Conservation (phyloP, 2,113 vertebrate genomes). For the Muntiacus reevesi region DNA sequence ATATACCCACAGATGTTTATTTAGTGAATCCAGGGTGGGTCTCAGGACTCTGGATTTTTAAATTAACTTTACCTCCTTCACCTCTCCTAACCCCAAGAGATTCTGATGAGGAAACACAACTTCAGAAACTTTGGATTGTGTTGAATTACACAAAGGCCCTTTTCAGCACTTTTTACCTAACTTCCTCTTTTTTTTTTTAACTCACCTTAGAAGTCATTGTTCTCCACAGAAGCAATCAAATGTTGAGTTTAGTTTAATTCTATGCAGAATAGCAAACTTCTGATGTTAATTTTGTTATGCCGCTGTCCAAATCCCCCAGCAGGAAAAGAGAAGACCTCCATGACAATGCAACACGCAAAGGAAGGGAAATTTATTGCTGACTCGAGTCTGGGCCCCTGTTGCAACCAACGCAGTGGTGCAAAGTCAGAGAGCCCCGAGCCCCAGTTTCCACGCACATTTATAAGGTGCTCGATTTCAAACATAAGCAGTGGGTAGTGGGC, state of each 20-base stretch:
- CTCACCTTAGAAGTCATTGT: background rate
- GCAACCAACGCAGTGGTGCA: too few species aligned
- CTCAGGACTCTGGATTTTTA: background rate
- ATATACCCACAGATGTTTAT: background rate
- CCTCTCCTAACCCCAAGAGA: background rate
- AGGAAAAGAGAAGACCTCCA: too few species aligned
- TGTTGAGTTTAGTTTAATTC: background rate
- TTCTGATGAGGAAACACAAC: background rate
- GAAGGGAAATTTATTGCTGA: too few species aligned
- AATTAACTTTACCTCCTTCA: background rate
- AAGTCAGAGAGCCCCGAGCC: too few species aligned
- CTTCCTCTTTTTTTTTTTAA: background rate
- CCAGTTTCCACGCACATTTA: too few species aligned
- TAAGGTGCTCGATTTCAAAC: too few species aligned
- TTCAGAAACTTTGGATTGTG: background rate
- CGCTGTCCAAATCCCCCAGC: too few species aligned
- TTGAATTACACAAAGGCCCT: background rate
- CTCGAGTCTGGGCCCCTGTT: too few species aligned
- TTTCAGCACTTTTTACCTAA: background rate
- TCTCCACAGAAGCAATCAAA: background rate
- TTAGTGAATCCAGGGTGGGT: background rate
- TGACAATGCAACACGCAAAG: too few species aligned
- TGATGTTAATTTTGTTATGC: background rate
- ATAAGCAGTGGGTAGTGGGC: too few species aligned
- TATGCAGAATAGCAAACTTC: background rate